Evolutionary conservation across 2,888 invertebrate species (phyloP).

Genomic region (Ichneumoninae sp.): DNA sequence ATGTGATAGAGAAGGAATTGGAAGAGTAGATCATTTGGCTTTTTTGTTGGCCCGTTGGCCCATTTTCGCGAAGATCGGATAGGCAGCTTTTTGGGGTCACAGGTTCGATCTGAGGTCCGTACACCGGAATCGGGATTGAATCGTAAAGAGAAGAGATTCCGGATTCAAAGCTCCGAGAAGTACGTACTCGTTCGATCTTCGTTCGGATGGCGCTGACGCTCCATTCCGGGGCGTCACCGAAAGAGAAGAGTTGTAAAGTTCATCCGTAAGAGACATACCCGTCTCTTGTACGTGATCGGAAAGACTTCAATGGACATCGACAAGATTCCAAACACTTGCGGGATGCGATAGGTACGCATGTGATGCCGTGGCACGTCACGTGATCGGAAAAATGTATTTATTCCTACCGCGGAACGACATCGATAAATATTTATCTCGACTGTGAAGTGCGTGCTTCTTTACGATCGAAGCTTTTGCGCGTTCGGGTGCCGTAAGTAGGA

Average conservation of each 20-base stretch:
- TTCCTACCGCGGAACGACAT: not conserved
- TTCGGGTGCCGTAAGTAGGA: not conserved
- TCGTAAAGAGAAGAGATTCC: slow-evolving; percentile 43
- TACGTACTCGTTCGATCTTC: slow-evolving; percentile 54
- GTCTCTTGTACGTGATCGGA: slow-evolving; percentile 7
- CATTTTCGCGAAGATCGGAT: slow-evolving; percentile 31
- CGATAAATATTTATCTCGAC: slow-evolving; percentile 6
- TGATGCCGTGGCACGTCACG: not conserved
- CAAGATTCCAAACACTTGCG: not conserved
- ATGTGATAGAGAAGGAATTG: not conserved
- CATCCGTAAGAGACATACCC: not conserved
- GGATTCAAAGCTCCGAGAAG: slow-evolving; percentile 35
- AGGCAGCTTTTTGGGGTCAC: not conserved
- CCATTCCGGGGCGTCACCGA: slow-evolving; percentile 29
- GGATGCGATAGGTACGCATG: not conserved
- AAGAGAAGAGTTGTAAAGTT: slow-evolving; percentile 47
- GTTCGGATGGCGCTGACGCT: slow-evolving; percentile 34
- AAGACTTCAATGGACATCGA: not conserved
- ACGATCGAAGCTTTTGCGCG: not conserved
- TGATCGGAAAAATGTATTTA: slow-evolving; percentile 6
- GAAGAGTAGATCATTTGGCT: slow-evolving; percentile 7
- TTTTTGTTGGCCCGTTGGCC: slow-evolving; percentile 16
- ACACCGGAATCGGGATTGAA: slow-evolving; percentile 50
- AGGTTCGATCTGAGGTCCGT: slow-evolving; percentile 37
- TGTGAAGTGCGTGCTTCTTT: not conserved